phyloP scores from a whole-genome alignment of 1,140 invertebrate species.

The Teleopsis dalmanni region DNA sequence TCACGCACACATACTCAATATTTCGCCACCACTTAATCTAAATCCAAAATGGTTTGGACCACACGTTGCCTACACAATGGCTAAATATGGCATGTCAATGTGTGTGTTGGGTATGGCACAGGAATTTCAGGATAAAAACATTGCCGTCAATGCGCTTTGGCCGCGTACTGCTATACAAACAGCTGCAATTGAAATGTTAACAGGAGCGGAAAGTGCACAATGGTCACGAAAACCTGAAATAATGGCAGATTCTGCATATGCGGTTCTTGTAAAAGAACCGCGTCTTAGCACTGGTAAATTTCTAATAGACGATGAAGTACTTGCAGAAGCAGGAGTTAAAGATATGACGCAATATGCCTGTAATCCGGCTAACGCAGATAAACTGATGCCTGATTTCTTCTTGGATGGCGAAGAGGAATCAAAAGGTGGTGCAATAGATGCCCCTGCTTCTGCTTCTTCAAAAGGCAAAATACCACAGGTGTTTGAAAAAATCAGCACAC shows the following conservation, averaged over 20 bases:
- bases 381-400: slow-evolving; percentile 87
- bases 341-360: slow-evolving; percentile 83
- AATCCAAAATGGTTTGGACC: slow-evolving; percentile 84
- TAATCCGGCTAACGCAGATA: slow-evolving; percentile 60
- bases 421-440: slow-evolving; percentile 16
- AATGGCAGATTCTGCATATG: slow-evolving; percentile 92
- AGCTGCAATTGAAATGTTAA: slow-evolving; percentile 94
- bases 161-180: slow-evolving; percentile 91
- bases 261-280: slow-evolving; percentile 70
- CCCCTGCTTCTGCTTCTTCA: background rate
- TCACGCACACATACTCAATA: slow-evolving; percentile 93
- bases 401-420: slow-evolving; percentile 51
- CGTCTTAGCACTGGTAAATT: slow-evolving; percentile 78
- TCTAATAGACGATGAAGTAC: slow-evolving; percentile 86
- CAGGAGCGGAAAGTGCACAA: slow-evolving; percentile 54
- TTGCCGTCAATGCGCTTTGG: slow-evolving; percentile 97
- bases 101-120: slow-evolving; percentile 93
- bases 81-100: slow-evolving; percentile 99
- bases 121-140: slow-evolving; percentile 74
- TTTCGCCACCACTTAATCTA: slow-evolving; percentile 91
- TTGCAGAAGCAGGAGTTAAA: slow-evolving; percentile 70
- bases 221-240: slow-evolving; percentile 82
- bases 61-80: slow-evolving; percentile 96
- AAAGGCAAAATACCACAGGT: slow-evolving; percentile 21
- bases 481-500: slow-evolving; percentile 42